These are phyloP conservation scores for Anolis apletophallus DNA, from an alignment of 2,797 vertebrate genomes.

Conservation along the genomic window DNA sequence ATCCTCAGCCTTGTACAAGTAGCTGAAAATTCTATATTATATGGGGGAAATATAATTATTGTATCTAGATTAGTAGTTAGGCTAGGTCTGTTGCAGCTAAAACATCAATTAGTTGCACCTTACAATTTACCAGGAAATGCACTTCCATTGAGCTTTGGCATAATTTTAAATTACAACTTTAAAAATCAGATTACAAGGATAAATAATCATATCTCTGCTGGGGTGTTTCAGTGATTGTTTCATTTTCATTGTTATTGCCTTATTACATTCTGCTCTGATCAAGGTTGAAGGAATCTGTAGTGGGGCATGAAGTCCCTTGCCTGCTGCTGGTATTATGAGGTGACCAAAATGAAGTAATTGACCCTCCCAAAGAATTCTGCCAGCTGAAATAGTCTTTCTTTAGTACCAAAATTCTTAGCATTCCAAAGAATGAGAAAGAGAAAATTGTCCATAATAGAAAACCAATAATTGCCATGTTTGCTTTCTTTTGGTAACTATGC, in stretches of 20 bases:
- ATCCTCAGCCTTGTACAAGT: slow-evolving; percentile 7
- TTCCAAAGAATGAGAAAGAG: no score
- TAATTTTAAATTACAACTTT: not conserved
- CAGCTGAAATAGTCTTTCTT: no score
- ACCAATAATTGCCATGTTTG: no score
- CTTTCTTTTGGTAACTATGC: no score
- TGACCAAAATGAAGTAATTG: no score
- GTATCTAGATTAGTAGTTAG: not conserved
- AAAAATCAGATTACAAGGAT: not conserved
- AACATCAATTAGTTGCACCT: not conserved
- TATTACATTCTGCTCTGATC: not conserved
- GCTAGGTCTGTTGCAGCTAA: not conserved
- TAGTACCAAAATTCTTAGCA: no score
- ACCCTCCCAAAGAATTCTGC: no score
- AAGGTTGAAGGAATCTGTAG: no score
- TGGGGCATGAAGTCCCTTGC: no score
- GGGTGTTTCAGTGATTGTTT: not conserved
- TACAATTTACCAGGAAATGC: not conserved
- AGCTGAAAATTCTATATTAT: not conserved
- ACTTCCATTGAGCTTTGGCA: not conserved
- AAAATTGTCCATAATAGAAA: no score
- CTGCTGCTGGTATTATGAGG: no score
- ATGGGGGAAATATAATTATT: slow-evolving; percentile 16
- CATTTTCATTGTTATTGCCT: not conserved
- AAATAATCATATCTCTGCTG: not conserved